Percentiles rank a stretch among this genome's conserved stretches.
phyloP scores from a whole-genome alignment of 2,888 invertebrate genomes.

The Drosophila kambysellisi region DNA sequence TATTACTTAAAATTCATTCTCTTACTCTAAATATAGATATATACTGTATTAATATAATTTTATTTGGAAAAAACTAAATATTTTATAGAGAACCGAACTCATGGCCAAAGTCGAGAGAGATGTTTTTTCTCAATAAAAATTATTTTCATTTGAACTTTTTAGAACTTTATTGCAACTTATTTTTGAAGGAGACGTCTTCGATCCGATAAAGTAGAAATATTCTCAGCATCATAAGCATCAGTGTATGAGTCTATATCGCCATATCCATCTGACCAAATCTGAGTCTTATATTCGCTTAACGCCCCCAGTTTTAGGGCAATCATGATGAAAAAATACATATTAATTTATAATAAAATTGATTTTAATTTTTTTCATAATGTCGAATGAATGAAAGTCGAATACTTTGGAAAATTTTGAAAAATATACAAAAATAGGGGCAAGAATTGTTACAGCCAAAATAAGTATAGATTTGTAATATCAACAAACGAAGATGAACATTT shows the following conservation, averaged over 20 bases:
- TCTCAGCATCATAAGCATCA: not conserved
- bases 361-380: too few relatives aligned
- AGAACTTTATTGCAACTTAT: not conserved
- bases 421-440: not conserved
- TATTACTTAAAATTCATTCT: not conserved
- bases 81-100: not conserved
- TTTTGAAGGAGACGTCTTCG: not conserved
- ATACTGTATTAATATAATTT: not conserved
- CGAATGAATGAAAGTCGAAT: too few relatives aligned
- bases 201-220: not conserved
- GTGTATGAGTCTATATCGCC: not conserved
- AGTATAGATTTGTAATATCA: not conserved
- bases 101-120: too few relatives aligned
- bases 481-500: not conserved
- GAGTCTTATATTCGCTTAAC: too few relatives aligned
- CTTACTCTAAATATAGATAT: not conserved
- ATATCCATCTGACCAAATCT: not conserved
- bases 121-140: not conserved
- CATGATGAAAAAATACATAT: too few relatives aligned
- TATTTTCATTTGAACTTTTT: not conserved
- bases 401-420: not conserved
- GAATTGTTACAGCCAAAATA: not conserved
- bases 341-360: too few relatives aligned
- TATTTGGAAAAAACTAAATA: too few relatives aligned
- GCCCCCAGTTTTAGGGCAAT: too few relatives aligned